Percentiles rank a stretch among this genome's conserved stretches.
These are phyloP conservation scores for Ecliptopera silaceata DNA, from an alignment of 2,888 invertebrate genomes.

Conservation along the genomic window DNA sequence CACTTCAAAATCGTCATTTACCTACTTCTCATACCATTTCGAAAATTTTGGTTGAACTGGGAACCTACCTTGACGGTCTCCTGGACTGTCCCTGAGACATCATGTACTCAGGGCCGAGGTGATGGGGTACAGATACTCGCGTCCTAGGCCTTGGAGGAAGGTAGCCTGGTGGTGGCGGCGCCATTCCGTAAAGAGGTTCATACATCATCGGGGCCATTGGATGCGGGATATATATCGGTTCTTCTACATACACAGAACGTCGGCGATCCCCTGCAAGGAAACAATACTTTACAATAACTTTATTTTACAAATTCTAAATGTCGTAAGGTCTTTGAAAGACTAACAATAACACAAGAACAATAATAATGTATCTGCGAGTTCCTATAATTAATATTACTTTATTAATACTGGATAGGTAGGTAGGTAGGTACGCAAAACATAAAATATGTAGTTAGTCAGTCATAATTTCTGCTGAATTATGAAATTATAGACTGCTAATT, in stretches of 20 bases:
- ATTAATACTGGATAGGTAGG: no score
- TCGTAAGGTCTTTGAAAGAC: no score
- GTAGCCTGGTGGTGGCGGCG: conserved; percentile 61
- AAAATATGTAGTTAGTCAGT: no score
- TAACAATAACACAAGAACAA: no score
- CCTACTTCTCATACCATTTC: no score
- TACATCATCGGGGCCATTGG: conserved; percentile 69
- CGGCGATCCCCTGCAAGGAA: conserved; percentile 63
- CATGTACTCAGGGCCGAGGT: conserved; percentile 60
- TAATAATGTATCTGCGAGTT: no score
- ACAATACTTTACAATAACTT: no score
- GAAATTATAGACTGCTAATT: background rate
- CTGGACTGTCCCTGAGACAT: conserved; percentile 63
- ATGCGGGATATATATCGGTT: conserved; percentile 66
- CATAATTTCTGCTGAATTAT: background rate
- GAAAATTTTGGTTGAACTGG: no score
- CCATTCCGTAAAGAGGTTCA: conserved; percentile 66
- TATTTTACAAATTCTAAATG: no score
- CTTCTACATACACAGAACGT: conserved; percentile 71
- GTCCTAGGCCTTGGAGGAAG: conserved; percentile 60
- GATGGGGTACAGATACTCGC: conserved; percentile 67
- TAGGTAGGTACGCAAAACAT: no score
- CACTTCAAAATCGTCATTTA: no score
- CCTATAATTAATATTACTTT: no score
- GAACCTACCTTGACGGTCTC: conserved; percentile 63